These are phyloP conservation scores for Prosapia bicincta DNA, from an alignment of 2,888 invertebrate genomes.

Conservation along the genomic window DNA sequence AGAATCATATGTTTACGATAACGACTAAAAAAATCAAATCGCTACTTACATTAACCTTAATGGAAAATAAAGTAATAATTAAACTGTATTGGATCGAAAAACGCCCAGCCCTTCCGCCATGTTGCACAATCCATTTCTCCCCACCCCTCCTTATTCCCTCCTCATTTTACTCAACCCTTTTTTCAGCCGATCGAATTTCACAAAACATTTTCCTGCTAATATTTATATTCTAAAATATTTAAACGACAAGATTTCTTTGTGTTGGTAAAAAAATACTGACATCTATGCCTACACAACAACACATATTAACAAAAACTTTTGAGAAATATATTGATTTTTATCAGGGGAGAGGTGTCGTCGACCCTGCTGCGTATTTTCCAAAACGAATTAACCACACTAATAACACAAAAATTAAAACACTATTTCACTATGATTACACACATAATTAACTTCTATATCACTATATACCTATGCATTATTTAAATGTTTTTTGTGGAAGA, in stretches of 20 bases:
- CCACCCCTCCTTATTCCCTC: slow-evolving; percentile 35
- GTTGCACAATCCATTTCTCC: slow-evolving; percentile 45
- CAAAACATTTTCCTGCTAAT: slow-evolving; percentile 6
- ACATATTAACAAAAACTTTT: not conserved
- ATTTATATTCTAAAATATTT: slow-evolving; percentile 9
- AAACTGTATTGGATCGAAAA: slow-evolving; percentile 9
- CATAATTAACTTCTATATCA: slow-evolving; percentile 10
- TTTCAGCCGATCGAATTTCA: slow-evolving; percentile 28
- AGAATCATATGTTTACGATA: not conserved
- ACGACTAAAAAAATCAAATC: not conserved
- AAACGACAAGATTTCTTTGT: not conserved
- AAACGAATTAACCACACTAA: slow-evolving; percentile 4
- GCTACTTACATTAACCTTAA: not conserved
- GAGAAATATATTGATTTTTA: slow-evolving; percentile 36
- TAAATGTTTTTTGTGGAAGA: slow-evolving; percentile 29
- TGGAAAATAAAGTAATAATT: not conserved
- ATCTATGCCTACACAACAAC: not conserved
- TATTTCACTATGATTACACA: slow-evolving; percentile 3
- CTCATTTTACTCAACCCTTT: slow-evolving; percentile 37
- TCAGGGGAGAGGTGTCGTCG: slow-evolving; percentile 36
- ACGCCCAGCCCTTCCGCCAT: slow-evolving; percentile 64
- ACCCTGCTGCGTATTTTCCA: slow-evolving; percentile 36
- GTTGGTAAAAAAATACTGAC: not conserved
- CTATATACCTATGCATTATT: slow-evolving; percentile 37
- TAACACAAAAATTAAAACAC: slow-evolving; percentile 12